These are phyloP conservation scores for Percina caprodes DNA, from an alignment of 2,113 vertebrate species.

Conservation along the genomic window DNA sequence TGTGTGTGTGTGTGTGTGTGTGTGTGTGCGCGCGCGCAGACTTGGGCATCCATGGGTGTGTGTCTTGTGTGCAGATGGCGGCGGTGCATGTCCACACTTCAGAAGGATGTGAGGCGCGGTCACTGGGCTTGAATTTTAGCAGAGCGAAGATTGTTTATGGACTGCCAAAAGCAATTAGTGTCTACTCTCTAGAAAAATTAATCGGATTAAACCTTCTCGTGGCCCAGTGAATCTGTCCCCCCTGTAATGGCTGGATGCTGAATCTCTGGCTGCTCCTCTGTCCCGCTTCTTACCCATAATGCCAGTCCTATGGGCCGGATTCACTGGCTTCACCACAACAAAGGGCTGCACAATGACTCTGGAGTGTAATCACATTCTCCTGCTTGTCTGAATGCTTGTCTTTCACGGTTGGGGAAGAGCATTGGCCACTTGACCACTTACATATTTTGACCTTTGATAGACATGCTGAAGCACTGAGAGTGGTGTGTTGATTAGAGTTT, in stretches of 20 bases:
- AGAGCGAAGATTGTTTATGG: conserved; percentile 80
- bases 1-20: conserved; percentile 37
- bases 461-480: conserved; percentile 31
- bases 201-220: conserved; percentile 77
- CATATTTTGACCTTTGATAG: conserved; percentile 58
- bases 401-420: conserved; percentile 52
- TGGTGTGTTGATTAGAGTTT: conserved; percentile 62
- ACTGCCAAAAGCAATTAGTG: conserved; percentile 84
- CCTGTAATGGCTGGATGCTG: conserved; percentile 52
- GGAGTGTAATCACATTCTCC: conserved; percentile 62
- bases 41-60: conserved; percentile 27
- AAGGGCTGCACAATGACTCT: conserved; percentile 44
- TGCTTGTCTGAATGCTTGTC: conserved; percentile 64
- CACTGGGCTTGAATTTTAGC: conserved; percentile 73
- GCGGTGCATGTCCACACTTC: conserved; percentile 29
- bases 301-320: conserved; percentile 44
- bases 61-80: conserved; percentile 31
- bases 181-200: conserved; percentile 74
- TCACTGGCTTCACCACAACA: conserved; percentile 54
- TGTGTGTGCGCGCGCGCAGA: too few species aligned
- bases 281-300: conserved; percentile 36
- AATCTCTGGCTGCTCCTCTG: conserved; percentile 47
- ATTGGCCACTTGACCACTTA: conserved; percentile 49
- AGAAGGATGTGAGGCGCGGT: conserved; percentile 49
- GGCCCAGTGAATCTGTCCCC: conserved; percentile 61